These are phyloP conservation scores for Gila orcuttii DNA, from an alignment of 2,113 vertebrate genomes.

Conservation along the genomic window DNA sequence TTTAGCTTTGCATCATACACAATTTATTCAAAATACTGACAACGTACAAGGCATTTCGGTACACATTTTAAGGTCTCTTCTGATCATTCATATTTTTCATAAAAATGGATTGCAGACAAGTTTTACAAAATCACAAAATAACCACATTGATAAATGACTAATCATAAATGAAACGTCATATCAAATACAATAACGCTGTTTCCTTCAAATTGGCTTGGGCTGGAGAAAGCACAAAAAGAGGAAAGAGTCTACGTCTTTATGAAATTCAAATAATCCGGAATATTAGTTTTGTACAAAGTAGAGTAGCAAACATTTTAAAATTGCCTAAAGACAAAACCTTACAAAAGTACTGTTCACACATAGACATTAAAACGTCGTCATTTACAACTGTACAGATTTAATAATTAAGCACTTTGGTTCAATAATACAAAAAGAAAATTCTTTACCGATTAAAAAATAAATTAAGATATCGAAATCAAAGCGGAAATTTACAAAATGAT, in stretches of 20 bases:
- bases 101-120: constrained; percentile 56
- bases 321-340: constrained; percentile 64
- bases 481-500: constrained; percentile 72
- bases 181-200: constrained; percentile 71
- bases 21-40: constrained; percentile 77
- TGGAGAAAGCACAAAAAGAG: constrained; percentile 65
- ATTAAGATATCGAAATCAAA: constrained; percentile 71
- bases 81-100: constrained; percentile 67
- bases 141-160: constrained; percentile 70
- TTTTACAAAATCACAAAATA: constrained; percentile 74
- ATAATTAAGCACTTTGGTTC: constrained; percentile 82
- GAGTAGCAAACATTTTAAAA: constrained; percentile 74
- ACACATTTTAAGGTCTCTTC: constrained; percentile 69
- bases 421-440: constrained; percentile 68
- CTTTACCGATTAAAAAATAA: constrained; percentile 74
- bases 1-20: constrained; percentile 69
- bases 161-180: constrained; percentile 71
- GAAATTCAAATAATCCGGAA: constrained; percentile 65
- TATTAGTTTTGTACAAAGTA: constrained; percentile 77
- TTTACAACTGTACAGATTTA: constrained; percentile 75
- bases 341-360: constrained; percentile 74
- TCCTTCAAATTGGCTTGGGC: constrained; percentile 61
- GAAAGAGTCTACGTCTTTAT: constrained; percentile 55
- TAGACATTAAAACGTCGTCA: constrained; percentile 74
- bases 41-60: constrained; percentile 76